Evolutionary conservation across 2,888 invertebrate species (phyloP).

Genomic region (Dorcus parallelipipedus): DNA sequence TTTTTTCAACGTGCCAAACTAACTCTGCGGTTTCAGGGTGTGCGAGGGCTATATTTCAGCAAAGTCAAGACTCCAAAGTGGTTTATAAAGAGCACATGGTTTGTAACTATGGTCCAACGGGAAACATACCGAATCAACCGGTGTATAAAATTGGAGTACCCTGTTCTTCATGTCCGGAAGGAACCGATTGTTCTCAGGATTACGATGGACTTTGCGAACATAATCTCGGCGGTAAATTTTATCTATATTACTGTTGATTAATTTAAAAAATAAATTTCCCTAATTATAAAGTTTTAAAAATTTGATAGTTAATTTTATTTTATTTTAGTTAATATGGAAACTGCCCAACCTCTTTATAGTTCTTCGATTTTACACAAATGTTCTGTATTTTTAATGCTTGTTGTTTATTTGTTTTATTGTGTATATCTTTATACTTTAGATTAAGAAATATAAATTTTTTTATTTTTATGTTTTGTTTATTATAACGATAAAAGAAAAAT

Average conservation of each 20-base stretch:
- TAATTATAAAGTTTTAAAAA: too few species aligned
- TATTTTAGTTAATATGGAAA: background rate
- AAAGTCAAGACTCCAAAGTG: conserved; percentile 24
- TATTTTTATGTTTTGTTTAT: background rate
- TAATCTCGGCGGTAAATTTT: background rate
- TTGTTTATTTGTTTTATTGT: background rate
- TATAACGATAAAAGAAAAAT: background rate
- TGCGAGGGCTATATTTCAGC: conserved; percentile 39
- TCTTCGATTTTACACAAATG: background rate
- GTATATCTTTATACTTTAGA: background rate
- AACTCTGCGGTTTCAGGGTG: conserved; percentile 30
- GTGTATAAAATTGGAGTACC: conserved; percentile 38
- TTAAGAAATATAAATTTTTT: background rate
- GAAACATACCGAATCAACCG: conserved; percentile 41
- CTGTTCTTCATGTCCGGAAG: conserved; percentile 37
- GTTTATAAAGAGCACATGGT: conserved; percentile 40
- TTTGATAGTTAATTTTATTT: too few species aligned
- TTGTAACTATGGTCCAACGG: conserved; percentile 47
- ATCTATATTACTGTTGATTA: background rate
- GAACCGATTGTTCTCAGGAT: conserved; percentile 37
- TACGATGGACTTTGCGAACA: conserved; percentile 37
- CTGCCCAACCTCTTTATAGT: background rate
- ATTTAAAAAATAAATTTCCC: too few species aligned
- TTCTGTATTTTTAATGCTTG: background rate
- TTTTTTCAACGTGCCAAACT: background rate